Conservation (phyloP, 2,113 vertebrate genomes). For the Synchiropus splendidus region DNA sequence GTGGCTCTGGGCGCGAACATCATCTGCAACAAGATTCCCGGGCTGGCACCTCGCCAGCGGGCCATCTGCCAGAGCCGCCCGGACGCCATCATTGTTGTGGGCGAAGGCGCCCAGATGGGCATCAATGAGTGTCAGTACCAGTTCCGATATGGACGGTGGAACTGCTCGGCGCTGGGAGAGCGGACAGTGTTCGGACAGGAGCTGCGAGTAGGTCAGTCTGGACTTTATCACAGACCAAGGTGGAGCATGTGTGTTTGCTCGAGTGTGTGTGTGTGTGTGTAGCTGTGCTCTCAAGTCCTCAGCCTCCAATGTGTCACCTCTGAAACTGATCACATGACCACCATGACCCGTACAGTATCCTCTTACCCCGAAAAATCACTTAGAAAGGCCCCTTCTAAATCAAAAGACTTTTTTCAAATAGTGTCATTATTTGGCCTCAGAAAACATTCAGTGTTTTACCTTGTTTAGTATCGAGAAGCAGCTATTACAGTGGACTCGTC, state of each 20-base stretch:
- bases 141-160: slow-evolving; percentile 96
- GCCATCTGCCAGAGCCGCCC: slow-evolving; percentile 99
- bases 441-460: too few species aligned
- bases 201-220: slow-evolving; percentile 97
- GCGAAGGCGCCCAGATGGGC: slow-evolving; percentile 98
- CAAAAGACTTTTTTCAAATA: too few species aligned
- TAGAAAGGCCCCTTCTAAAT: too few species aligned
- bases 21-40: slow-evolving; percentile 99
- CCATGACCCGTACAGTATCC: too few species aligned
- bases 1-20: slow-evolving; percentile 80
- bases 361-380: too few species aligned
- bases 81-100: slow-evolving; percentile 98
- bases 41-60: slow-evolving; percentile 92
- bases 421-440: too few species aligned
- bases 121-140: slow-evolving; percentile 99
- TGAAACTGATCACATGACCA: too few species aligned
- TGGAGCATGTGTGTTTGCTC: neutral
- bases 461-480: too few species aligned
- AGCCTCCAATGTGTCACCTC: too few species aligned
- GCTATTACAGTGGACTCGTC: too few species aligned
- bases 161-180: slow-evolving; percentile 95
- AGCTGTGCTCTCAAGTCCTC: too few species aligned
- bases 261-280: too few species aligned
- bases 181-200: slow-evolving; percentile 98
- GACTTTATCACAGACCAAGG: slow-evolving; percentile 14